These are phyloP conservation scores for Noturus placidus DNA, from an alignment of 2,113 vertebrate species.

Conservation along the genomic window DNA sequence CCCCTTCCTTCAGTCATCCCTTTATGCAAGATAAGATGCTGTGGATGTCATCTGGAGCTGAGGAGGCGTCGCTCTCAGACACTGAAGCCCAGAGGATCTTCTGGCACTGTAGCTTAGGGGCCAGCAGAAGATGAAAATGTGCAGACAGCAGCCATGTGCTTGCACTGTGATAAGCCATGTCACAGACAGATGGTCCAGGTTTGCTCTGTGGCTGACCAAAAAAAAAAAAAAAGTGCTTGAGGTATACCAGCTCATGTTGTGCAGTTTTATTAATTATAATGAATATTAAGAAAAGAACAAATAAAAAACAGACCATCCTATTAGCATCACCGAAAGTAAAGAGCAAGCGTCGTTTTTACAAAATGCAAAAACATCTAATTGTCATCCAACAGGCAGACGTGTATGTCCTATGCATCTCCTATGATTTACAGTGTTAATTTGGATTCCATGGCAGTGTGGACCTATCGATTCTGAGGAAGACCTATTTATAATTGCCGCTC, in stretches of 20 bases:
- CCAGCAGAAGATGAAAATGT: slow-evolving; percentile 26
- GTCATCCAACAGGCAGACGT: background rate
- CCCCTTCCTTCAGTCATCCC: slow-evolving; percentile 44
- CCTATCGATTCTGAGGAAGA: slow-evolving; percentile 65
- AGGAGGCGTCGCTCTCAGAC: slow-evolving; percentile 49
- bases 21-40: slow-evolving; percentile 56
- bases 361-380: slow-evolving; percentile 11
- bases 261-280: background rate
- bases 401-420: background rate
- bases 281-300: background rate
- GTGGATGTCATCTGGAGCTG: slow-evolving; percentile 31
- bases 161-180: slow-evolving; percentile 47
- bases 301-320: background rate
- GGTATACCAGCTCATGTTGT: slow-evolving; percentile 15
- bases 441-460: slow-evolving; percentile 43
- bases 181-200: slow-evolving; percentile 40
- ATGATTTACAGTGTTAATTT: slow-evolving; percentile 49
- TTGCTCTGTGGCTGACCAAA: background rate
- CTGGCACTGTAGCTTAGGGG: slow-evolving; percentile 41
- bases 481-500: slow-evolving; percentile 66
- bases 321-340: background rate
- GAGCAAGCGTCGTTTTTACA: background rate
- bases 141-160: slow-evolving; percentile 42
- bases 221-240: slow-evolving; percentile 1
- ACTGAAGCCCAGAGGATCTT: slow-evolving; percentile 48